Base-by-base conservation (phyloP, 2,113 vertebrate species). In the Spea multiplicata region DNA sequence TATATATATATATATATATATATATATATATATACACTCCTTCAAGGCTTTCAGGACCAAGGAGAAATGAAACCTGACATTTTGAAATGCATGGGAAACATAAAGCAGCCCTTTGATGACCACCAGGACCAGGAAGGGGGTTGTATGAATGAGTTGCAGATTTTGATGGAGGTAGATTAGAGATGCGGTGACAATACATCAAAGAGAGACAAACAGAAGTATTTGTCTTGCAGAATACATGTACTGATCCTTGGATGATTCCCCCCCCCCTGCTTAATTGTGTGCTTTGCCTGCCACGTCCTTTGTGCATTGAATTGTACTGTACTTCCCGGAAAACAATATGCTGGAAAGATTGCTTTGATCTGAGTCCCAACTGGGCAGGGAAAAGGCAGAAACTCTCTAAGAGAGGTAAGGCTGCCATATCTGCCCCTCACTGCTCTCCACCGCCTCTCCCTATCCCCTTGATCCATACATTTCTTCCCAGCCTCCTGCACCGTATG, bases 251-350 rank as follows among this genome's bases (percentile, higher is more conserved):
- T 30, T 30, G 30, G 30, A 30, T 30, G 30, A 61, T 3, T 52
- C 49, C n/a, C 30, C 49, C 17, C 64, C 13, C 12, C 13, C 55
- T 5, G 10, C 6, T 66, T 3, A 44, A 45, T 55, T 49, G 10
- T 9, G 64, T 59, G 59, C 30, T 13, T 72, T 78, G 59, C 59
- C 47, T 68, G 71, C 71, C 71, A 68, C 16, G 64, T 74, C 71
- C 71, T 61, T 67, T 74, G 64, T 68, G 64, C 66, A n/a, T 73
- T 80, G 5, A 62, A 73, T 79, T 79, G 77, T 59, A 73, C 44
- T 16, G 46, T 44, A 61, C 71, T 80, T 80, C 78, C 71, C 78
- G 71, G 78, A 74, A 68, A 66, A 80, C 78, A 74, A 80, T 80
- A 74, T 74, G 78, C 50, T 74, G 13, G 64, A 67, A 68, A 80